Conservation (phyloP, 2,888 invertebrate genomes). For the Melipona beecheii region DNA sequence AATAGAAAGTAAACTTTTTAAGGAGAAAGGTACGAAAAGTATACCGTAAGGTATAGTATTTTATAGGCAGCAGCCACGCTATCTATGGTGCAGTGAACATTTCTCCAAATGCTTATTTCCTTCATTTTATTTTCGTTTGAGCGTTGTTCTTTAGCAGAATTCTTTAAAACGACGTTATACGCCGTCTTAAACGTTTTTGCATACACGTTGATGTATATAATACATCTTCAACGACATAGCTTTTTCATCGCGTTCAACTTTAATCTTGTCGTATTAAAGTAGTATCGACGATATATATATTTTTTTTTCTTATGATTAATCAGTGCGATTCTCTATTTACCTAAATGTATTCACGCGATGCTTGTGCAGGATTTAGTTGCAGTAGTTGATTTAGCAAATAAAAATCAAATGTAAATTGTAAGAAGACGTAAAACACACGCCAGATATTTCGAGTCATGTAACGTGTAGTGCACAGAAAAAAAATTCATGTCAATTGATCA, state of each 20-base stretch:
- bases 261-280: background rate
- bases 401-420: background rate
- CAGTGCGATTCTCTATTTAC: background rate
- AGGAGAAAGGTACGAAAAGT: background rate
- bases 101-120: background rate
- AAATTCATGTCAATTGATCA: slow-evolving; percentile 17
- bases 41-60: background rate
- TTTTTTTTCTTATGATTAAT: slow-evolving; percentile 2
- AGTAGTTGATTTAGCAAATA: slow-evolving; percentile 26
- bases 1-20: background rate
- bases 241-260: background rate
- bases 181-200: too few relatives aligned
- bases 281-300: background rate
- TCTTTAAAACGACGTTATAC: background rate
- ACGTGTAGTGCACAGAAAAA: slow-evolving; percentile 16
- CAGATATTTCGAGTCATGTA: background rate
- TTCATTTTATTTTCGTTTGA: background rate
- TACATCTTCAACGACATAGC: background rate
- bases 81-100: background rate
- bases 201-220: too few relatives aligned
- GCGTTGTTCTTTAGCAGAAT: background rate
- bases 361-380: background rate
- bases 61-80: background rate
- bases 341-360: background rate
- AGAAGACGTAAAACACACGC: background rate